Evolutionary conservation across 2,797 vertebrate species (phyloP), one percentile per base, ranked within the genome.

Genomic region (Tapera naevia): DNA sequence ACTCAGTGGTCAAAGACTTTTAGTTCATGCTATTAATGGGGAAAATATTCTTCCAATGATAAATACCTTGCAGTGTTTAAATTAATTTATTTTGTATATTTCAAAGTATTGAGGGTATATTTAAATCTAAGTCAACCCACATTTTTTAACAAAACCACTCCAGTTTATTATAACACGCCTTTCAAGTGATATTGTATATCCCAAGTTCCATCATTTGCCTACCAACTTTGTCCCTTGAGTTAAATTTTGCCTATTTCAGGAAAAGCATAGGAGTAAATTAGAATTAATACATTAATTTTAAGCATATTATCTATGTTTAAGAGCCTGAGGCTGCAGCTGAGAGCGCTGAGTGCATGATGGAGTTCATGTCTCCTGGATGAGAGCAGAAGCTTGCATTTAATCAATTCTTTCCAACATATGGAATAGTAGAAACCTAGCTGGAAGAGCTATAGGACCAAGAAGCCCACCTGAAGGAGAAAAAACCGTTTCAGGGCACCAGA

Each of bases 391-490:
- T 46, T 13, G 51, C 43, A 2, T 7, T 32, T 5, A 14, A 30
- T 3, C 30, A 2, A 0, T 6, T 16, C 19, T 39, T 43, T 37
- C 56, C 28, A 43, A 15, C 11, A 9, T 10, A 7, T 22, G 13
- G 1, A 23, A 51, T 7, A 24, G 48, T 13, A 21, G 25, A 12
- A n/a, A 9, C 30, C 7, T 13, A 5, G n/a, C 25, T 3, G 3
- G 33, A 18, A 41, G 24, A 10, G 39, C 28, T 1, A 18, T 3
- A 3, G 22, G 37, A 19, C 11, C 7, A 22, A 22, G 72, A 23
- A 67, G 10, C 27, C 32, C 15, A 3, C 5, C 8, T 17, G 2
- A 10, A 25, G 11, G 25, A 30, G 43, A 13, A 19, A 25, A 32
- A 33, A 50, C 9, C 33, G 37, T 60, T 33, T 17, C 1, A 4